Percentiles rank a stretch among this genome's conserved stretches.
These are phyloP conservation scores for Microtus ochrogaster DNA, from an alignment of 2,113 vertebrate genomes.

Conservation along the genomic window DNA sequence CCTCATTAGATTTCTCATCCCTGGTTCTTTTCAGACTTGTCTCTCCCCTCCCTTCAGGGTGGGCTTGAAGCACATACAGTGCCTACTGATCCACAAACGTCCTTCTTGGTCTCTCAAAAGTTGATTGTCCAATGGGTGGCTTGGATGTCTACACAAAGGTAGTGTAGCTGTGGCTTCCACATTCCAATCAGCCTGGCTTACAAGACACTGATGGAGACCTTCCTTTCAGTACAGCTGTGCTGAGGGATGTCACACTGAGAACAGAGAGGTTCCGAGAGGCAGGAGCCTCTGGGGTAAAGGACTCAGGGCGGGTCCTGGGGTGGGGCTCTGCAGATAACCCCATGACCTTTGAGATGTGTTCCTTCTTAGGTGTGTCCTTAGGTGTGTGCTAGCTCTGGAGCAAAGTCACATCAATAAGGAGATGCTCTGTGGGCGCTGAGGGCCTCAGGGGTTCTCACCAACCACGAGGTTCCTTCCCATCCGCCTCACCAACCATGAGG, in stretches of 20 bases:
- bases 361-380: background rate
- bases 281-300: background rate
- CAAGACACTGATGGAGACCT: background rate
- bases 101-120: background rate
- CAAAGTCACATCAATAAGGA: background rate
- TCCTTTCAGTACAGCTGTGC: background rate
- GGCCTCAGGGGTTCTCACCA: background rate
- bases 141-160: background rate
- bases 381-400: background rate
- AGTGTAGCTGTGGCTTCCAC: background rate
- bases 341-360: background rate
- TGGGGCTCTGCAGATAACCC: background rate
- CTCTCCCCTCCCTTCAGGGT: background rate
- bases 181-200: no score
- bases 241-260: background rate
- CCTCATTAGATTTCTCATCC: conserved; percentile 5
- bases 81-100: background rate
- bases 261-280: background rate
- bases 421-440: background rate
- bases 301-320: background rate
- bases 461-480: background rate
- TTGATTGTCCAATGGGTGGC: background rate
- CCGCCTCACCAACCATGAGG: no score
- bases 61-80: background rate
- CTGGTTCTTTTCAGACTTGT: background rate